Conservation (phyloP, 2,888 invertebrate genomes). For the Monopis laevigella region DNA sequence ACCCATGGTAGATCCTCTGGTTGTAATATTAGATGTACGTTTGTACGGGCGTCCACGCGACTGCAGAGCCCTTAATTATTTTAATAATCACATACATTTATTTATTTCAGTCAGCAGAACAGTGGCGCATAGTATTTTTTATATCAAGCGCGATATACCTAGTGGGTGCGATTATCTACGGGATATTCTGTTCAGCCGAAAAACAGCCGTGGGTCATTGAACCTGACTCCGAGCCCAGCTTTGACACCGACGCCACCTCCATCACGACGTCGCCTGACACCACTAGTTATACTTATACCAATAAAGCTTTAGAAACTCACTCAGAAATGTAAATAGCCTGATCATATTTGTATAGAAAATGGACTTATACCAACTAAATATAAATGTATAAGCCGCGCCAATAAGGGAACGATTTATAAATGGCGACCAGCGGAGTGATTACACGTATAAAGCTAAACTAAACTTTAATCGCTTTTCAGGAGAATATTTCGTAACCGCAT, state of each 20-base stretch:
- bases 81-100: no score
- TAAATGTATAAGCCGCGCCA: not conserved
- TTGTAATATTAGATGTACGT: no score
- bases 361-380: no score
- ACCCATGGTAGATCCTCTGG: no score
- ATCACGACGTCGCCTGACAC: slow-evolving; percentile 32
- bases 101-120: slow-evolving; percentile 69
- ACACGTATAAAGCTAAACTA: no score
- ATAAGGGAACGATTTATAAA: no score
- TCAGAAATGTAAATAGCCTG: slow-evolving; percentile 27
- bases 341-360: not conserved
- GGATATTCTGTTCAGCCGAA: slow-evolving; percentile 79
- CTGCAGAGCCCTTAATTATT: no score
- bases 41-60: no score
- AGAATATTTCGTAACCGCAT: no score
- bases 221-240: slow-evolving; percentile 35
- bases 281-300: slow-evolving; percentile 18
- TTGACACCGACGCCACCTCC: slow-evolving; percentile 51
- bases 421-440: not conserved
- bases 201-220: slow-evolving; percentile 82
- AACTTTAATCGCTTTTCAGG: no score
- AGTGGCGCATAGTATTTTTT: slow-evolving; percentile 90
- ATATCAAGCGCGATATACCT: slow-evolving; percentile 85
- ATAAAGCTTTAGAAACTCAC: slow-evolving; percentile 43
- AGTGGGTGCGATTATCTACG: slow-evolving; percentile 86